phyloP scores from a whole-genome alignment of 1,140 invertebrate genomes.

The Bradysia coprophila region DNA sequence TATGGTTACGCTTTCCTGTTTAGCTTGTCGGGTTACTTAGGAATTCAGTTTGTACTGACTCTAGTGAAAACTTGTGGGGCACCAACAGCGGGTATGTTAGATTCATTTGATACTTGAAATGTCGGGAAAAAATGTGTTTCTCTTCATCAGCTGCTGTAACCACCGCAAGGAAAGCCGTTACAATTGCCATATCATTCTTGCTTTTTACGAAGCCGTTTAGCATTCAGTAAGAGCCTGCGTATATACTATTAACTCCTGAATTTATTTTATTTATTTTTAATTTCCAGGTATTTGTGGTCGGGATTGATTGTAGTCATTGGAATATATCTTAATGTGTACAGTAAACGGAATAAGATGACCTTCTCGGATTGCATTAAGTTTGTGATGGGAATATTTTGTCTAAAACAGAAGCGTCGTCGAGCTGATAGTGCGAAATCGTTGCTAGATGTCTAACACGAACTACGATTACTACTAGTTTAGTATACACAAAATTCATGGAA shows the following conservation, averaged over 20 bases:
- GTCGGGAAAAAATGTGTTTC: no score
- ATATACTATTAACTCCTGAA: conserved; percentile 5
- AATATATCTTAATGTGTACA: conserved; percentile 81
- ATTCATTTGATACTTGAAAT: no score
- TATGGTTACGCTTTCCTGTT: conserved; percentile 78
- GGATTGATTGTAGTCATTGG: conserved; percentile 70
- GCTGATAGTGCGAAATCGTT: no score
- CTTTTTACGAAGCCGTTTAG: conserved; percentile 92
- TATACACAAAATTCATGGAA: no score
- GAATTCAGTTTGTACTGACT: conserved; percentile 79
- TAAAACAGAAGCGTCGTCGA: no score
- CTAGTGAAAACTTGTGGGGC: conserved; percentile 75
- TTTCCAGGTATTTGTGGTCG: conserved; percentile 73
- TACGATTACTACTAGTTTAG: no score
- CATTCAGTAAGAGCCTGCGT: conserved; percentile 55
- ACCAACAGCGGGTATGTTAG: conserved; percentile 73
- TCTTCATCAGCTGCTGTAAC: conserved; percentile 85
- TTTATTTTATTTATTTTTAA: conserved; percentile 7
- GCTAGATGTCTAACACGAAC: no score
- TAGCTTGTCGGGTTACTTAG: conserved; percentile 76
- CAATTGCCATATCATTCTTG: conserved; percentile 81
- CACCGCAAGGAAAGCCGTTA: conserved; percentile 74
- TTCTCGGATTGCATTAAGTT: conserved; percentile 14
- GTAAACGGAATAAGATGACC: conserved; percentile 39
- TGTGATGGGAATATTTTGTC: no score